Percentiles rank a stretch among this genome's conserved stretches.
Evolutionary conservation across 2,888 invertebrate genomes (phyloP).

Genomic region (Drosophila testacea): DNA sequence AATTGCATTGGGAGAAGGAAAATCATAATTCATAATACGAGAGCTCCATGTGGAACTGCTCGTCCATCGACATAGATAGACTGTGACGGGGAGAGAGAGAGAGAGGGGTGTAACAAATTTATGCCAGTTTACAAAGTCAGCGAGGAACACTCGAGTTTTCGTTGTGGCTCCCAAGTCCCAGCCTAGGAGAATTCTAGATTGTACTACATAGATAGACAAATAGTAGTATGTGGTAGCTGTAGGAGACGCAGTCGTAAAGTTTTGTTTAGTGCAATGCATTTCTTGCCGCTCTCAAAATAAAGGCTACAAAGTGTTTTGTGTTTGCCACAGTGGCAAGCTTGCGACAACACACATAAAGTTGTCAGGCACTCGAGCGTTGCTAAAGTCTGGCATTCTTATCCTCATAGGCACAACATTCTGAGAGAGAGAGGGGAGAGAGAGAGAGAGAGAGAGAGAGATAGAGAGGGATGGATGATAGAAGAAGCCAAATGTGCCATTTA

Average conservation of each 20-base stretch:
- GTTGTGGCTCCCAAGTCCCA: constrained; percentile 18
- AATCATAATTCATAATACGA: constrained; percentile 53
- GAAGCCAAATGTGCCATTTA: constrained; percentile 79
- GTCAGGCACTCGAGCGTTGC: constrained; percentile 61
- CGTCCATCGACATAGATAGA: not conserved
- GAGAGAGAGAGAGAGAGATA: not conserved
- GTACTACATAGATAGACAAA: constrained; percentile 1
- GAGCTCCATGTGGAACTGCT: not conserved
- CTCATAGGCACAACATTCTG: constrained; percentile 13
- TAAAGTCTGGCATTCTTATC: constrained; percentile 32
- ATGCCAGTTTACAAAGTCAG: constrained; percentile 48
- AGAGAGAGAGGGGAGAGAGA: not conserved
- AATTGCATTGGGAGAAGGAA: constrained; percentile 25
- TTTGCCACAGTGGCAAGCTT: constrained; percentile 47
- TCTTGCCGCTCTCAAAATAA: constrained; percentile 55
- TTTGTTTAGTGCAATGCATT: constrained; percentile 51
- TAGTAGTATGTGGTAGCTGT: not conserved
- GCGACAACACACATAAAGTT: constrained; percentile 78
- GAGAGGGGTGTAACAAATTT: constrained; percentile 40
- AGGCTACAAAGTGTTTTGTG: constrained; percentile 77
- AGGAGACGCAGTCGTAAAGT: constrained; percentile 44
- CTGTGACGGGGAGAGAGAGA: not conserved
- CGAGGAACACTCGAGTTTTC: constrained; percentile 1
- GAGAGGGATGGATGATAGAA: constrained; percentile 27
- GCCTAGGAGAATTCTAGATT: not conserved